Evolutionary conservation across 1,140 invertebrate species (phyloP).

Genomic region (Callitettix versicolor): DNA sequence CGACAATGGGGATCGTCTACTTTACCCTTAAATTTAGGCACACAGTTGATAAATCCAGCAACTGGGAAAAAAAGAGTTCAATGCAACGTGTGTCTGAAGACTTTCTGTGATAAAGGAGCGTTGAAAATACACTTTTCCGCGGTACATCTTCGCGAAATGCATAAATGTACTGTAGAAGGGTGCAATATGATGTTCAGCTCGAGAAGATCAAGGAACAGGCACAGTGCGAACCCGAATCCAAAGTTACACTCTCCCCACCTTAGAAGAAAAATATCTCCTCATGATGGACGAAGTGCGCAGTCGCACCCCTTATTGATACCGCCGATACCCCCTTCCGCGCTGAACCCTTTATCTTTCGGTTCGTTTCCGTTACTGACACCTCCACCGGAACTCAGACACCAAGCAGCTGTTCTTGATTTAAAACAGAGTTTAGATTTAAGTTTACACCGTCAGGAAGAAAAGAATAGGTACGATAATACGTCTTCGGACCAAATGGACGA

Average conservation of each 20-base stretch:
- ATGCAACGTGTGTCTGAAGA: conserved; percentile 96
- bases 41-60: conserved; percentile 81
- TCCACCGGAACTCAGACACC: conserved; percentile 55
- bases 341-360: conserved; percentile 58
- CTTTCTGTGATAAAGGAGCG: conserved; percentile 99
- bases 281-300: conserved; percentile 80
- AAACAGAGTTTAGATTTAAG: conserved; percentile 53
- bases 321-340: conserved; percentile 50
- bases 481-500: conserved; percentile 31
- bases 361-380: conserved; percentile 62
- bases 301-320: conserved; percentile 67
- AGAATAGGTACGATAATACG: conserved; percentile 20
- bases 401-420: conserved; percentile 49
- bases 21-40: conserved; percentile 75
- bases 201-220: conserved; percentile 85
- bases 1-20: conserved; percentile 68
- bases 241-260: conserved; percentile 93
- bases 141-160: conserved; percentile 97
- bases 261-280: conserved; percentile 81
- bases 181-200: conserved; percentile 99
- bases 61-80: conserved; percentile 94
- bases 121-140: conserved; percentile 99
- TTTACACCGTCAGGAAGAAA: conserved; percentile 37
- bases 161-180: conserved; percentile 95
- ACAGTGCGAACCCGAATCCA: conserved; percentile 96